A percentile compares a stretch with the other conserved stretches of the same genome.
Conservation (phyloP, 2,888 invertebrate genomes). For the Capitulum mitella region DNA sequence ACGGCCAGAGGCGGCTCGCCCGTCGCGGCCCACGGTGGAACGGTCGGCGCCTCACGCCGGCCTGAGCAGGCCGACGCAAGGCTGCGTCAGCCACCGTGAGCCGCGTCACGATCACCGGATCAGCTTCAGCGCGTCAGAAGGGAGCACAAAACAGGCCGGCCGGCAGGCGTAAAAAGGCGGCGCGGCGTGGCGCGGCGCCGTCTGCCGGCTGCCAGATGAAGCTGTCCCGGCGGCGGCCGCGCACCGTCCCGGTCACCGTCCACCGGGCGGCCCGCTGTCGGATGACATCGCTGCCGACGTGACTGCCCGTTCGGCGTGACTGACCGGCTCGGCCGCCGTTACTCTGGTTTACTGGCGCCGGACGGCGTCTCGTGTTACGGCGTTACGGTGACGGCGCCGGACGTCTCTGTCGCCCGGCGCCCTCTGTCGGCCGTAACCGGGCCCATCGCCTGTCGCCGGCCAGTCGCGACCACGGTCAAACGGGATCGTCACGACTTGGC, state of each 20-base stretch:
- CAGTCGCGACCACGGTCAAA: no score
- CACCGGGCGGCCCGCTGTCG: neutral
- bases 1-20: no score
- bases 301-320: neutral
- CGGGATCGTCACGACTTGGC: no score
- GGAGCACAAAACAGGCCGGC: neutral
- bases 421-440: no score
- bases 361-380: neutral
- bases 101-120: neutral
- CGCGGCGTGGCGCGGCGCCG: no score
- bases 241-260: neutral
- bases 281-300: neutral
- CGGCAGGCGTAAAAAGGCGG: neutral
- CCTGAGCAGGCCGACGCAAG: neutral
- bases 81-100: no score
- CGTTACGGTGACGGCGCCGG: no score
- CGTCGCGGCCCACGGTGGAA: no score
- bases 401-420: no score
- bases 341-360: neutral
- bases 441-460: no score
- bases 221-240: neutral
- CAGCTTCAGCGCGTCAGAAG: neutral
- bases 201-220: neutral
- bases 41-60: no score
- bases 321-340: neutral